Conservation (phyloP, 2,797 vertebrate species). For the Danio choprae region DNA sequence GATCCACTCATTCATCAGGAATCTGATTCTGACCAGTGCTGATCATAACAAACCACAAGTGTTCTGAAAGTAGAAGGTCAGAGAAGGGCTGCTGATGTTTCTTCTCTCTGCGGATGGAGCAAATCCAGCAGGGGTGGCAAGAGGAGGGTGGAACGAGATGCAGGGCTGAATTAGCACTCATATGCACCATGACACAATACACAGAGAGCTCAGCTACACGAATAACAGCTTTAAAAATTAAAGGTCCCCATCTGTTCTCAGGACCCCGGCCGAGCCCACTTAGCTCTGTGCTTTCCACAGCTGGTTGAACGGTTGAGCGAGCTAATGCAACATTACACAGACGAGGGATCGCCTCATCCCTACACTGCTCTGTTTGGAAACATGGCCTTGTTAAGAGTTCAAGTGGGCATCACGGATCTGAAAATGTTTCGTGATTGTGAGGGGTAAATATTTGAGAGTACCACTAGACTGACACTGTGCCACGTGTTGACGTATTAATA, state of each 20-base stretch:
- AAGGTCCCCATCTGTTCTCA: slow-evolving; percentile 75
- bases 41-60: neutral
- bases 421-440: slow-evolving; percentile 60
- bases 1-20: neutral
- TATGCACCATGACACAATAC: slow-evolving; percentile 69
- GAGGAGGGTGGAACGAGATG: neutral
- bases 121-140: neutral
- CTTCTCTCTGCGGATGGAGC: slow-evolving; percentile 14
- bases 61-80: slow-evolving; percentile 3
- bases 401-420: slow-evolving; percentile 75
- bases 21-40: neutral
- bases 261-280: slow-evolving; percentile 63
- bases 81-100: slow-evolving; percentile 10
- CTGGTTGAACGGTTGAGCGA: slow-evolving; percentile 75
- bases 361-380: slow-evolving; percentile 67
- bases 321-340: slow-evolving; percentile 76
- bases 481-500: slow-evolving; percentile 73
- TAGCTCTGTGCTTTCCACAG: slow-evolving; percentile 65
- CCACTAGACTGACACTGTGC: slow-evolving; percentile 64
- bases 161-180: slow-evolving; percentile 74
- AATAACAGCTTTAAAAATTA: slow-evolving; percentile 80
- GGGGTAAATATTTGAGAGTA: slow-evolving; percentile 73
- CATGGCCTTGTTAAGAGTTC: slow-evolving; percentile 69
- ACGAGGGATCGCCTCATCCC: slow-evolving; percentile 53
- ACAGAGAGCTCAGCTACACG: slow-evolving; percentile 68